Conservation (phyloP, 2,888 invertebrate genomes). For the Taphrorychus bicolor region DNA sequence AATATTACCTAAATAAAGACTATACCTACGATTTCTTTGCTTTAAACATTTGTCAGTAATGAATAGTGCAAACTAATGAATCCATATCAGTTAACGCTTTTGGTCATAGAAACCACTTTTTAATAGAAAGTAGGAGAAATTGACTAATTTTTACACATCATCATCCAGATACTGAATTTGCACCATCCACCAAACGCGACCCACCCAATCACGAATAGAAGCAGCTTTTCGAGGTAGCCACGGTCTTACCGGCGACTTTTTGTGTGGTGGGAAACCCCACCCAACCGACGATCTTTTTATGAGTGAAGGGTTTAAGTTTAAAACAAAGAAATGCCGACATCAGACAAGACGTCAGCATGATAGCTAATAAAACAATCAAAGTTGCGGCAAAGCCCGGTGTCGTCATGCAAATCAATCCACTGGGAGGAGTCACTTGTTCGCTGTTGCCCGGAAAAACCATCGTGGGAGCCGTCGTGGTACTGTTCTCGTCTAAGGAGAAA, state of each 20-base stretch:
- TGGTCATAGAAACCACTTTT: neutral
- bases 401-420: slow-evolving; percentile 87
- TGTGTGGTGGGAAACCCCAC: slow-evolving; percentile 47
- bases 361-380: slow-evolving; percentile 80
- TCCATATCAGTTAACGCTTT: neutral
- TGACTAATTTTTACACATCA: neutral
- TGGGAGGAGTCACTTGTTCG: slow-evolving; percentile 55
- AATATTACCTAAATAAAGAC: slow-evolving; percentile 2
- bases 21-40: neutral
- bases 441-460: slow-evolving; percentile 76
- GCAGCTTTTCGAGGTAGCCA: slow-evolving; percentile 66
- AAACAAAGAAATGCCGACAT: slow-evolving; percentile 87
- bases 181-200: slow-evolving; percentile 6
- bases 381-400: slow-evolving; percentile 92
- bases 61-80: neutral
- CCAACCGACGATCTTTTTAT: slow-evolving; percentile 50
- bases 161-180: neutral
- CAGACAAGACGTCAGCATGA: slow-evolving; percentile 83
- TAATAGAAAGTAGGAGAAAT: neutral
- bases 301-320: slow-evolving; percentile 75
- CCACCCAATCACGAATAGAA: slow-evolving; percentile 66
- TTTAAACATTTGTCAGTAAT: slow-evolving; percentile 1
- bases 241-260: slow-evolving; percentile 57
- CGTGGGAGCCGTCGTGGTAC: slow-evolving; percentile 66
- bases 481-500: slow-evolving; percentile 71